Conservation (phyloP, 2,888 invertebrate genomes). For the Buathra laborator region DNA sequence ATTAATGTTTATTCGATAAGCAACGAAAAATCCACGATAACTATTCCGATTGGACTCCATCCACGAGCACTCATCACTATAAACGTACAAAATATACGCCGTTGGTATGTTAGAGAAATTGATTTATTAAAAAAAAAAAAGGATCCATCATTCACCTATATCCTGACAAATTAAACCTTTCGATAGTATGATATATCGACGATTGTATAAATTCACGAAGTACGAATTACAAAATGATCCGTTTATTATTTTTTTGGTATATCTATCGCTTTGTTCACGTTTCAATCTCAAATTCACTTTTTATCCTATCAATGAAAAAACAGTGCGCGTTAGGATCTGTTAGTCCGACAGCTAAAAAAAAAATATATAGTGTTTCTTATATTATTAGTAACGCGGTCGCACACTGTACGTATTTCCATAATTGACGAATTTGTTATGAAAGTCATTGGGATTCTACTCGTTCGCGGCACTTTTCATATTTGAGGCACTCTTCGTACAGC, state of each 20-base stretch:
- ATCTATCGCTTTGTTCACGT: slow-evolving; percentile 1
- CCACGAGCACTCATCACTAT: background rate
- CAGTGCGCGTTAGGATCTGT: slow-evolving; percentile 52
- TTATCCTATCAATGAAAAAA: slow-evolving; percentile 55
- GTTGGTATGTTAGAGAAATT: slow-evolving; percentile 50
- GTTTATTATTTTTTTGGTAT: slow-evolving; percentile 58
- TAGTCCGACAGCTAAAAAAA: slow-evolving; percentile 13
- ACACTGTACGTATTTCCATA: slow-evolving; percentile 42
- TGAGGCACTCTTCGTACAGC: slow-evolving; percentile 82
- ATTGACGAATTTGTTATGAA: slow-evolving; percentile 22
- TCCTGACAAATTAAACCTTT: slow-evolving; percentile 32
- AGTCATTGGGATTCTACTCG: slow-evolving; percentile 21
- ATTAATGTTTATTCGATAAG: slow-evolving; percentile 8
- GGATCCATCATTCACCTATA: slow-evolving; percentile 4
- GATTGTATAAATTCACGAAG: slow-evolving; percentile 16
- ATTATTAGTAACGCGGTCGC: background rate
- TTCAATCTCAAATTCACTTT: slow-evolving; percentile 39
- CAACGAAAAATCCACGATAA: slow-evolving; percentile 4
- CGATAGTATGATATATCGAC: slow-evolving; percentile 22
- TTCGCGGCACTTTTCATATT: slow-evolving; percentile 73
- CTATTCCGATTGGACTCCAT: background rate
- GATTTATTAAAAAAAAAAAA: slow-evolving; percentile 33
- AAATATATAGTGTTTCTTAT: slow-evolving; percentile 17
- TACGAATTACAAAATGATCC: slow-evolving; percentile 29
- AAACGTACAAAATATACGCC: background rate